Evolutionary conservation across 2,888 invertebrate species (phyloP).

Genomic region (Himalopsyche kuldschensis): DNA sequence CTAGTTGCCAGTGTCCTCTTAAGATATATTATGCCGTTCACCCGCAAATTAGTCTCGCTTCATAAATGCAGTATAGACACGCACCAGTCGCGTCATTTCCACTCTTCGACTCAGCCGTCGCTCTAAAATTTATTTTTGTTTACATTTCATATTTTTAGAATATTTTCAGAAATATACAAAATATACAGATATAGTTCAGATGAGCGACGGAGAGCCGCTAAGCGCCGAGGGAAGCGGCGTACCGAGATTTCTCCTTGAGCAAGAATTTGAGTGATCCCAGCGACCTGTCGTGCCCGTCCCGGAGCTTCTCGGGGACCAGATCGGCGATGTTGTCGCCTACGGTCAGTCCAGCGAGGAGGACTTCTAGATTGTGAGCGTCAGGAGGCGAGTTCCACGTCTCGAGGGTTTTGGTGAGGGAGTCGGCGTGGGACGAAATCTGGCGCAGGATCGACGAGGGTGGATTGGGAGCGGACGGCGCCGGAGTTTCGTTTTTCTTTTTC

Average conservation of each 20-base stretch:
- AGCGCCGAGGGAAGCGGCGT: neutral
- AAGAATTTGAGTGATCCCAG: neutral
- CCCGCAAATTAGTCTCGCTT: too few relatives aligned
- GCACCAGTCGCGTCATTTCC: too few relatives aligned
- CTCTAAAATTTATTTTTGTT: too few relatives aligned
- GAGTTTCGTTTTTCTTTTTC: neutral
- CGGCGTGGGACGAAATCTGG: neutral
- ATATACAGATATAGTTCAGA: too few relatives aligned
- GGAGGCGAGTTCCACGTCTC: neutral
- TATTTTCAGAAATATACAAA: too few relatives aligned
- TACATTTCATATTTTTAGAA: too few relatives aligned
- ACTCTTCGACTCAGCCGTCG: too few relatives aligned
- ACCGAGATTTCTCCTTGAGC: conserved; percentile 17
- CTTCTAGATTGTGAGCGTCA: neutral
- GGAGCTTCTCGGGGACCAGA: neutral
- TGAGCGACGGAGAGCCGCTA: neutral
- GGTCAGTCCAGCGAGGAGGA: neutral
- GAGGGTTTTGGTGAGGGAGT: neutral
- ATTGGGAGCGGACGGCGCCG: neutral
- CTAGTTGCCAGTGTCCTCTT: too few relatives aligned
- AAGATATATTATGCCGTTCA: too few relatives aligned
- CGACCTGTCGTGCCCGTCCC: neutral
- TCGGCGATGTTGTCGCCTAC: neutral
- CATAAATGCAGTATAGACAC: too few relatives aligned
- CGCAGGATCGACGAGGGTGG: neutral